phyloP scores from a whole-genome alignment of 2,888 invertebrate genomes.

The Leptura quadrifasciata region DNA sequence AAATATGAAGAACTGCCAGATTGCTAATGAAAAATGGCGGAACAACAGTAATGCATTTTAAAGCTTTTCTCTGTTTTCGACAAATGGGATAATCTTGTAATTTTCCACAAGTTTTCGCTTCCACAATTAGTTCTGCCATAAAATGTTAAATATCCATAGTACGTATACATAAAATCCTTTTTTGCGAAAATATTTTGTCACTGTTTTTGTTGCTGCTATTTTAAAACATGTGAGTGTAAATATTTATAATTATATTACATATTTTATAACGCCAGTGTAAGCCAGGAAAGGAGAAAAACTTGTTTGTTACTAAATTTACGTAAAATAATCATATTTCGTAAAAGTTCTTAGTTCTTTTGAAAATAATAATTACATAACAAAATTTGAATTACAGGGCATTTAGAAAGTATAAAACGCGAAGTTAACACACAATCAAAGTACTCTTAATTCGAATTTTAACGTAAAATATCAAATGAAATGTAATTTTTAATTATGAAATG shows the following conservation, averaged over 20 bases:
- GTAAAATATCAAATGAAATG: no score
- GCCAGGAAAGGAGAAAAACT: no score
- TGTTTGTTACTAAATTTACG: no score
- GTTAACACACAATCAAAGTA: no score
- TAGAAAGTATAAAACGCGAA: no score
- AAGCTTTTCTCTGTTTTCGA: constrained; percentile 40
- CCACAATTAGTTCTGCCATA: constrained; percentile 28
- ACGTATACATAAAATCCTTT: constrained; percentile 13
- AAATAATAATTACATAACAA: no score
- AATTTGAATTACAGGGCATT: no score
- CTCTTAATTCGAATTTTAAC: no score
- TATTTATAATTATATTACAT: neutral
- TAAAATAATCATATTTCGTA: no score
- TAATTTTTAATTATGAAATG: no score
- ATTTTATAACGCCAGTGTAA: neutral
- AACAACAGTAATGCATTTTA: constrained; percentile 57
- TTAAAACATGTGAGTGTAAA: neutral
- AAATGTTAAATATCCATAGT: constrained; percentile 10
- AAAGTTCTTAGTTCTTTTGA: no score
- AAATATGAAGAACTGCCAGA: constrained; percentile 45
- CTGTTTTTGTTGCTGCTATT: neutral
- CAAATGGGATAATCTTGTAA: constrained; percentile 46
- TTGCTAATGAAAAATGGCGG: constrained; percentile 58
- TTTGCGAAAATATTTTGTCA: neutral
- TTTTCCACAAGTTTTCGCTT: constrained; percentile 31